Evolutionary conservation across 30 jellyfish, hydroid and myxozoan species (phyloP).

Genomic region (Aurelia sp.): DNA sequence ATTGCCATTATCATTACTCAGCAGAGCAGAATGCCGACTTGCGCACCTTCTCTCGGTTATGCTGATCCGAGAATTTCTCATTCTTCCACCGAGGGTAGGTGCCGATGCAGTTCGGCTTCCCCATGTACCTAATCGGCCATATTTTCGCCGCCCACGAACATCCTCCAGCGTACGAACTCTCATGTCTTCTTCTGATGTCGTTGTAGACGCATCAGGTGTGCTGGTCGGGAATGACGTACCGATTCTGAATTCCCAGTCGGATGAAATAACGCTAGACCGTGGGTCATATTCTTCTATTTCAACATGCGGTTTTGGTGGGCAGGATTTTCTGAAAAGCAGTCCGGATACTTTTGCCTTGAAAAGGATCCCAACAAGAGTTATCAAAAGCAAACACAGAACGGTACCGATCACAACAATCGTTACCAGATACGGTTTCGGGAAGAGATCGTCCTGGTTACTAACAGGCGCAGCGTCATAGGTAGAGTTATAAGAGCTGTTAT

Average conservation of each 20-base stretch:
- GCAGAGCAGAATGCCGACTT: conserved; percentile 72
- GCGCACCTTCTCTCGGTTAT: conserved; percentile 62
- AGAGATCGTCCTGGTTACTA: conserved; percentile 77
- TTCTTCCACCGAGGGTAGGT: conserved; percentile 93
- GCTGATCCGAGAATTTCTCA: conserved; percentile 74
- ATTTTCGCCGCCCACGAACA: conserved; percentile 80
- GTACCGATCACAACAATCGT: conserved; percentile 91
- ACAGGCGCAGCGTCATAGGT: conserved; percentile 48
- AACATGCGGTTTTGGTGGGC: conserved; percentile 92
- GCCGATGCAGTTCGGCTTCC: conserved; percentile 99
- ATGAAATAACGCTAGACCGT: conserved; percentile 92
- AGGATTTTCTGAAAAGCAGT: conserved; percentile 75
- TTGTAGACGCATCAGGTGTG: conserved; percentile 97
- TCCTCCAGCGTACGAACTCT: conserved; percentile 92
- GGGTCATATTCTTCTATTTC: conserved; percentile 98
- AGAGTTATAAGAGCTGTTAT: conserved; percentile 28
- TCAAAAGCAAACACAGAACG: conserved; percentile 84
- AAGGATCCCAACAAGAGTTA: conserved; percentile 74
- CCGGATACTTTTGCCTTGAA: conserved; percentile 85
- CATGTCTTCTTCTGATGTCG: conserved; percentile 94
- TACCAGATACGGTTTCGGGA: conserved; percentile 93
- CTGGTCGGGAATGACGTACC: conserved; percentile 97
- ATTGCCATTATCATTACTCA: conserved; percentile 34
- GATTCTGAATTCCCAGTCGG: conserved; percentile 97
- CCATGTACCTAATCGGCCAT: conserved; percentile 92